Base-by-base conservation (phyloP, 2,888 invertebrate genomes). In the Drosophila diplacantha region DNA sequence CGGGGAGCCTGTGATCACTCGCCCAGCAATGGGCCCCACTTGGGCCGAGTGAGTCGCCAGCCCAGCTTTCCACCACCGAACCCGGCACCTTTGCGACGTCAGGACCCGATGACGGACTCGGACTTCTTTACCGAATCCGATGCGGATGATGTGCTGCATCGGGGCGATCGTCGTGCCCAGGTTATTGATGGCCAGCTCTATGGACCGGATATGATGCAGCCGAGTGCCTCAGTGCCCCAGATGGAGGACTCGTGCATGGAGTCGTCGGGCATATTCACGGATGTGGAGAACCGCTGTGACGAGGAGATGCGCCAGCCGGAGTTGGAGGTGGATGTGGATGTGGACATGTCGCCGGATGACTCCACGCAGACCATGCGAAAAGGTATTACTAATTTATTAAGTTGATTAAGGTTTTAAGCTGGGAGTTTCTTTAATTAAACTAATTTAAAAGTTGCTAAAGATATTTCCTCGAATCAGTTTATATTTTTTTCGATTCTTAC, bases 111-210 rank as follows among this genome's bases (percentile, higher is more conserved):
- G 95, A 96, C 96, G 0, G 96, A 96, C 88, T 96, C 95, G 0
- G 96, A 96, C 88, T 95, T 96, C 88, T 96, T 95, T 85, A 95
- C 95, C 7, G 95, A 96, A 89, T 95, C 95, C 83, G 96, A 96
- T 87, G 95, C 95, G 2, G 96, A 96, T 87, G 94, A 93, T 51
- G 82, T 89, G 8, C 75, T 88, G 59, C 93, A 95, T 86, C 91
- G 93, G 61, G 92, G 93, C 16, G 94, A 95, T 82, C 90, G 95
- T 32, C 91, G 91, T 59, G 94, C 94, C 7, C 94, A 95, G 88
- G 95, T 96, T 5, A 96, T 96, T 68, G 96, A 96, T 86, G 96
- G 96, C 2, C 95, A 95, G 32, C 88, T 96, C n/a, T 96, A 96
- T 85, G 95, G 95, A 50, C 90, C 90, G 37, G 90, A 90, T 32